Base-by-base conservation (phyloP, 2,797 vertebrate species). In the Glossophaga mutica region DNA sequence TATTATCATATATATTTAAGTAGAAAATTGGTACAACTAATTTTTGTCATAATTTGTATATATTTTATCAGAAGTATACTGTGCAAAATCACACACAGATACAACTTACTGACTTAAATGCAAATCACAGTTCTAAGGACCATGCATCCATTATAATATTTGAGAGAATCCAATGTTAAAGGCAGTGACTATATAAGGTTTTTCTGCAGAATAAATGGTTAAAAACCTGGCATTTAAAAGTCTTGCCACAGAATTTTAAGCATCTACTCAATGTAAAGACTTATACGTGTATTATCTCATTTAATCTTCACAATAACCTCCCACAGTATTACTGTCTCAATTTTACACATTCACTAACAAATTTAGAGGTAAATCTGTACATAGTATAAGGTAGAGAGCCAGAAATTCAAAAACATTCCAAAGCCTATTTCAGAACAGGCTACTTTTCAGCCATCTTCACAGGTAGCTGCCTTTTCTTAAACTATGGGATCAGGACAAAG, bases 391-490 rank as follows among this genome's bases (percentile, higher is more conserved):
- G 55, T 65, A 81, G 79, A 42, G 15, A 84, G 32, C 12, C 32
- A 85, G 48, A 90, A 92, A 86, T 76, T 50, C 57, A 89, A 85
- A 89, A 8, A 90, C 11, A 94, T 85, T 87, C 46, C 55, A 73
- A 73, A 68, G 26, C 18, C 57, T 42, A 74, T 68, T 94, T 42
- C 59, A 91, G 7, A 95, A 90, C 16, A 87, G 29, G 29, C 26
- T 77, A 83, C 32, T 77, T 26, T 57, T 55, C 29, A 55, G 73
- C n/a, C 62, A 48, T 50, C 32, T 44, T 52, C 57, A 44, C 39
- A 77, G 48, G 19, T 73, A 84, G 81, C 8, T 67, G 7, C 11
- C 68, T 84, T 87, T 91, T 91, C 65, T 84, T 95, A 84, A 83
- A 78, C n/a, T 92, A 14, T 8, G 5, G 65, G 3, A 46, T 81